Base-by-base conservation (phyloP, 2,888 invertebrate species). In the Dexiosoma caninum region DNA sequence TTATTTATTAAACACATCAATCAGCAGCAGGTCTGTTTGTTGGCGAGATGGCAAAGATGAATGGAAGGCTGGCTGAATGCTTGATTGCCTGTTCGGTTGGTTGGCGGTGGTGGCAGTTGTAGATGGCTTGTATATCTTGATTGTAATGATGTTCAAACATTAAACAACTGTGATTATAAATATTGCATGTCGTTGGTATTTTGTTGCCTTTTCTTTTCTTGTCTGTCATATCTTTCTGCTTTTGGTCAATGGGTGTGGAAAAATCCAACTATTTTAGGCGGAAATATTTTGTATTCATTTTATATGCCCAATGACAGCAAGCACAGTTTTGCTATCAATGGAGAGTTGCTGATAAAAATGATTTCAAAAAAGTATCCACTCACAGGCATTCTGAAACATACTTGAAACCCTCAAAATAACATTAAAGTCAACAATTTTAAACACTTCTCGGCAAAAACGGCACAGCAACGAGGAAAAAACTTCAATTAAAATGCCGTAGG, bases 1-100 rank as follows among this genome's bases (percentile, higher is more conserved):
- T 81, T 81, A 78, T 81, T 78, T 81, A 81, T 78, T 78, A 81
- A 81, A 81, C 59, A 78, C 81, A 78, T 81, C 81, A 81, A 81
- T 81, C 81, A 81, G 70, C 81, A 81, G 70, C 74, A 70, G 66
- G 78, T 77, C 77, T 64, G 70, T 77, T 72, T 64, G 66, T 74
- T 69, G 62, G 21, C 62, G 55, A 67, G 60, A 27, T 60, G 55
- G 55, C 57, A 14, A 46, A 66, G 55, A 37, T 71, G 66, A 30
- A 49, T 72, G 69, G 40, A 46, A 55, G 69, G 19, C 21, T 49
- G 44, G 19, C 46, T 69, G 59, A 37, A 57, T 51, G 67, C 12
- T 57, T 66, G 71, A 40, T 53, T 71, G 62, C 53, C 51, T 67
- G 66, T 27, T 64, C 69, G 60, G 57, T 77, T 77, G 14, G 6